Evolutionary conservation across 2,888 invertebrate species (phyloP).

Genomic region (Mantis religiosa): DNA sequence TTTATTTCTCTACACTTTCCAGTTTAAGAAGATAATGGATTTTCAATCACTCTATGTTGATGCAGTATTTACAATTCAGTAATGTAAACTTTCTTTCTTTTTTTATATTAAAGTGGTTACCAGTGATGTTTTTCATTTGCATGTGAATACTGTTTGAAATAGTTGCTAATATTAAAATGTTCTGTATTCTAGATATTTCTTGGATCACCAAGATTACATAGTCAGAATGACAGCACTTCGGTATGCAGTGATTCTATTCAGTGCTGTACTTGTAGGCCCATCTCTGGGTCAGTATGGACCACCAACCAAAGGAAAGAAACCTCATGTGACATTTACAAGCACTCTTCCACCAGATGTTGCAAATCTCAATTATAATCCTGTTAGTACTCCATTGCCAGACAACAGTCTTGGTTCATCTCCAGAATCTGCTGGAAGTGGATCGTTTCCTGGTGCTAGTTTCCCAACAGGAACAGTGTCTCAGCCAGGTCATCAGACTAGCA

Average conservation of each 20-base stretch:
- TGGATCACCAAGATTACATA: neutral
- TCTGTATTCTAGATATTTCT: neutral
- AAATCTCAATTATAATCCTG: neutral
- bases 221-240: neutral
- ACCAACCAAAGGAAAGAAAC: neutral
- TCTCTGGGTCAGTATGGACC: slow-evolving; percentile 16
- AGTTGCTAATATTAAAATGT: neutral
- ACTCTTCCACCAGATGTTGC: slow-evolving; percentile 20
- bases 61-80: too few species aligned
- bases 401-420: neutral
- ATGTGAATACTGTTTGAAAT: neutral
- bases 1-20: too few species aligned
- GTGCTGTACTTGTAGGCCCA: neutral
- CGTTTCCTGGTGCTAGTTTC: neutral
- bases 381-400: slow-evolving; percentile 3
- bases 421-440: neutral
- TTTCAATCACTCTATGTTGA: too few species aligned
- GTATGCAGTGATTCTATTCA: neutral
- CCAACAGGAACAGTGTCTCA: neutral
- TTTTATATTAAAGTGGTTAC: too few species aligned
- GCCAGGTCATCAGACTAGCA: neutral
- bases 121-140: neutral
- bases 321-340: neutral
- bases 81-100: too few species aligned
- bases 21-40: too few species aligned